Evolutionary conservation across 2,888 invertebrate species (phyloP).

Genomic region (Callosobruchus maculatus): DNA sequence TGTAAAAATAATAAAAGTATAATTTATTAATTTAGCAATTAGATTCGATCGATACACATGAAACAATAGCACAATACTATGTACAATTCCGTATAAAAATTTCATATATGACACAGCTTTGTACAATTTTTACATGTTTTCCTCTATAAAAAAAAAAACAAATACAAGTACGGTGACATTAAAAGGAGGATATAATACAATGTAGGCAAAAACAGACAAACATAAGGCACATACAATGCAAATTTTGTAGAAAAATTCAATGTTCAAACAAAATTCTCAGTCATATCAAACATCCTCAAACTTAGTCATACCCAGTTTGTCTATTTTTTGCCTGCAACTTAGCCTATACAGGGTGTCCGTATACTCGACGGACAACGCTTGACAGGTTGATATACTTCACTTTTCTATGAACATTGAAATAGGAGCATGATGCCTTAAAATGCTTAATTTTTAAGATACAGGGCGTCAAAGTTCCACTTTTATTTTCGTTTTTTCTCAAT

Average conservation of each 20-base stretch:
- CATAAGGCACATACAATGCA: too few relatives aligned
- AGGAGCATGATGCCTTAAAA: too few relatives aligned
- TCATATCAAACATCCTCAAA: too few relatives aligned
- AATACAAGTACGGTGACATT: neutral
- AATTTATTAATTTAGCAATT: neutral
- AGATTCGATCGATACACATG: neutral
- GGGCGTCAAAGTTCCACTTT: too few relatives aligned
- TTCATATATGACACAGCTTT: neutral
- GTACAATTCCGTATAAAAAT: neutral
- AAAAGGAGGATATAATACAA: neutral
- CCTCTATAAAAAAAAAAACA: neutral
- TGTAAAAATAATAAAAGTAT: neutral
- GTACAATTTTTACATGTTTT: neutral
- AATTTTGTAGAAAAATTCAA: too few relatives aligned
- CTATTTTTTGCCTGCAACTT: neutral
- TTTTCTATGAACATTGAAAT: too few relatives aligned
- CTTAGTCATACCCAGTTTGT: neutral
- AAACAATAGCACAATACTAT: neutral
- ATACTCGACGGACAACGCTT: too few relatives aligned
- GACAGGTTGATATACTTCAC: too few relatives aligned
- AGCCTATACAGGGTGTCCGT: too few relatives aligned
- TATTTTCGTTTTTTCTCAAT: too few relatives aligned
- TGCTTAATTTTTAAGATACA: too few relatives aligned
- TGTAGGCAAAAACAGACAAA: neutral
- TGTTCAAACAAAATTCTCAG: too few relatives aligned